These are phyloP conservation scores for Epinephelus coioides DNA, from an alignment of 2,797 vertebrate species.

Conservation along the genomic window DNA sequence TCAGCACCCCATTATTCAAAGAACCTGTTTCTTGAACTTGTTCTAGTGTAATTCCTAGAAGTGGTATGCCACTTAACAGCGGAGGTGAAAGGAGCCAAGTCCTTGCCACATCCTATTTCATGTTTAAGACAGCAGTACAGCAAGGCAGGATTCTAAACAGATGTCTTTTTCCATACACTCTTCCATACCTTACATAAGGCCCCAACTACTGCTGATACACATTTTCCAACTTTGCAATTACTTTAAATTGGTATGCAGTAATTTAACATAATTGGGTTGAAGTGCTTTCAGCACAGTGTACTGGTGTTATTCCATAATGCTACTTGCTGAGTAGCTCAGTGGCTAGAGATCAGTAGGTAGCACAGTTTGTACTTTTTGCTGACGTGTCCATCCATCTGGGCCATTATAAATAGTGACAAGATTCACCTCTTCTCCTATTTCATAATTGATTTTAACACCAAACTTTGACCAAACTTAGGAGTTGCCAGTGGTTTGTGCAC, in stretches of 20 bases:
- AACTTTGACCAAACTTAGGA: background rate
- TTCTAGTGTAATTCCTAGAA: conserved; percentile 72
- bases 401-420: conserved; percentile 21
- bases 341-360: conserved; percentile 37
- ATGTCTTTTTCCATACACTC: conserved; percentile 82
- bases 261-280: conserved; percentile 58
- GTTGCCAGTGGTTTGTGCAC: background rate
- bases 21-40: conserved; percentile 60
- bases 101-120: conserved; percentile 70
- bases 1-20: conserved; percentile 69
- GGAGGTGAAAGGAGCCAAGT: conserved; percentile 69
- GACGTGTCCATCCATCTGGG: conserved; percentile 42
- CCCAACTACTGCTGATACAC: conserved; percentile 65
- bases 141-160: conserved; percentile 69
- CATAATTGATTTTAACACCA: too few species aligned
- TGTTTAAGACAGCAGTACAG: conserved; percentile 59
- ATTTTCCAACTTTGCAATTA: conserved; percentile 77
- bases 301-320: conserved; percentile 58
- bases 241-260: conserved; percentile 67
- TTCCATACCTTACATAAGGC: conserved; percentile 77
- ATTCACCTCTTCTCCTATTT: background rate
- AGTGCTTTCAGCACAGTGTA: conserved; percentile 42
- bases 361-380: conserved; percentile 48
- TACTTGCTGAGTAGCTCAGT: conserved; percentile 29
- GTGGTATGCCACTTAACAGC: conserved; percentile 66